Evolutionary conservation across 2,888 invertebrate genomes (phyloP).

Genomic region (Ophonus ardosiacus): DNA sequence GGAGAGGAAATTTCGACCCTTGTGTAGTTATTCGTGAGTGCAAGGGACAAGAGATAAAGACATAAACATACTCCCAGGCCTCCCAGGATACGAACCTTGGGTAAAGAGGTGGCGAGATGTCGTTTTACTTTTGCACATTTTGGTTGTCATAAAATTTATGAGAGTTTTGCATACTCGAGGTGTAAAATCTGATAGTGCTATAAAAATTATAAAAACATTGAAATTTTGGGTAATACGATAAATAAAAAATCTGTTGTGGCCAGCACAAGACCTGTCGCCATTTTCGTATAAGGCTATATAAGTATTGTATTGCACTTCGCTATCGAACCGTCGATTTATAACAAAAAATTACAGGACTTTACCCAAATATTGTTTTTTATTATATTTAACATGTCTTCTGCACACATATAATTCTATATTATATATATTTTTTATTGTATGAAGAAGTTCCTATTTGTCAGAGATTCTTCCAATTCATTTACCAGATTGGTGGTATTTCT

Average conservation of each 20-base stretch:
- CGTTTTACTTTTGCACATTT: background rate
- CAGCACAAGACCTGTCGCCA: too few species aligned
- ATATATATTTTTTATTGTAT: too few species aligned
- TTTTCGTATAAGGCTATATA: too few species aligned
- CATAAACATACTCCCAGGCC: slow-evolving; percentile 59
- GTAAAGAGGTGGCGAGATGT: background rate
- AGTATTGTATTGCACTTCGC: too few species aligned
- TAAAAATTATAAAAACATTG: background rate
- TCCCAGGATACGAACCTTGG: slow-evolving; percentile 33
- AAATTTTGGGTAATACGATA: background rate
- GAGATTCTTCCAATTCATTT: too few species aligned
- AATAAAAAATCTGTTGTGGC: background rate
- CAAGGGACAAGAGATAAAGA: slow-evolving; percentile 57
- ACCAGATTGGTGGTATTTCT: too few species aligned
- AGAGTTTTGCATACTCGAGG: background rate
- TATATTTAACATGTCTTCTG: too few species aligned
- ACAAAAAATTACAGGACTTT: too few species aligned
- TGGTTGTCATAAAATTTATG: background rate
- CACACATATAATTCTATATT: too few species aligned
- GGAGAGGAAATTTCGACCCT: slow-evolving; percentile 42
- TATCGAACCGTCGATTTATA: too few species aligned
- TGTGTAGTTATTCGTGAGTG: slow-evolving; percentile 16
- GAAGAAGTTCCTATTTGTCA: too few species aligned
- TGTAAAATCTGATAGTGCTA: background rate
- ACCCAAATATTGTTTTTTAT: too few species aligned